phyloP scores from a whole-genome alignment of 2,888 invertebrate genomes.

The Dasysyrphus tricinctus region DNA sequence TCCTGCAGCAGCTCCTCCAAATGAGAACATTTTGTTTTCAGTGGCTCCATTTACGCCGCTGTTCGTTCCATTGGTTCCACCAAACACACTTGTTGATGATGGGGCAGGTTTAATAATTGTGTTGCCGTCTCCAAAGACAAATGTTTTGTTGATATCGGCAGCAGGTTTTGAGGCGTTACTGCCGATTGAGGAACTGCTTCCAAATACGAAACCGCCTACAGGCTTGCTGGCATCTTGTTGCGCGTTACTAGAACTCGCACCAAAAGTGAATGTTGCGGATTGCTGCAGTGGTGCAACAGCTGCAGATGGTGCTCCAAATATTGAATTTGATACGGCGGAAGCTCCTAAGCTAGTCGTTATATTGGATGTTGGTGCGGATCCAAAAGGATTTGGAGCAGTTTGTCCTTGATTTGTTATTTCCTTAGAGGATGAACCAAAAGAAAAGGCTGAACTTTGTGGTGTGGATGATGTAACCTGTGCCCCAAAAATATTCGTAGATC shows the following conservation, averaged over 20 bases:
- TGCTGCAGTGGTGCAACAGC: conserved; percentile 46
- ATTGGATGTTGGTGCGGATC: conserved; percentile 3
- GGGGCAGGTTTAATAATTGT: conserved; percentile 53
- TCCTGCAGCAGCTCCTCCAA: conserved; percentile 33
- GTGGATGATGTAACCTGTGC: conserved; percentile 69
- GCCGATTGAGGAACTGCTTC: conserved; percentile 67
- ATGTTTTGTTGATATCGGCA: conserved; percentile 61
- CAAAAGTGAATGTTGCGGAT: conserved; percentile 54
- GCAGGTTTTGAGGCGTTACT: conserved; percentile 66
- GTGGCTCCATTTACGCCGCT: conserved; percentile 5
- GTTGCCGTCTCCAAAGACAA: conserved; percentile 63
- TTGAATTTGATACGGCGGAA: conserved; percentile 15
- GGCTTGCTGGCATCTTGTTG: conserved; percentile 44
- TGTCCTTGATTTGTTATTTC: conserved; percentile 31
- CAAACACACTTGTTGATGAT: conserved; percentile 46
- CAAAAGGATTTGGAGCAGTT: conserved; percentile 41
- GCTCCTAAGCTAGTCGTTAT: background rate
- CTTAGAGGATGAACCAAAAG: conserved; percentile 45
- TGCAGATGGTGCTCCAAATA: conserved; percentile 58
- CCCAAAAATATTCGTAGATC: conserved; percentile 77
- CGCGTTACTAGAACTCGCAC: conserved; percentile 32
- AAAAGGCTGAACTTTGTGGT: conserved; percentile 57
- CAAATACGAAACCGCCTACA: conserved; percentile 60
- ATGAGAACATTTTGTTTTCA: conserved; percentile 58
- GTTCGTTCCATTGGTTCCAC: conserved; percentile 15